A percentile compares a stretch with the other conserved stretches of the same genome.
Conservation (phyloP, 2,888 invertebrate genomes). For the Chloroclysta siterata region DNA sequence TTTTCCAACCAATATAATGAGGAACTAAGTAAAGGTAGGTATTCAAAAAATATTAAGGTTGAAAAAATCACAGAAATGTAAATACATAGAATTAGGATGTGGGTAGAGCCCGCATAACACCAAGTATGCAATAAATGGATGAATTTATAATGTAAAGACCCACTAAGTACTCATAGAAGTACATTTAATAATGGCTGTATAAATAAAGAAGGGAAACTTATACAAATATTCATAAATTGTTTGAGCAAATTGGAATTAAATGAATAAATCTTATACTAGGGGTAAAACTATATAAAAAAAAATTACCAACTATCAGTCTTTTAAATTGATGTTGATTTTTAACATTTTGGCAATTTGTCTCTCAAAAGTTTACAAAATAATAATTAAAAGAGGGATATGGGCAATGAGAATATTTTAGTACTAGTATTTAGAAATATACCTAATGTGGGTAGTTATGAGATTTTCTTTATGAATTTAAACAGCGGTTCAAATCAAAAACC, state of each 20-base stretch:
- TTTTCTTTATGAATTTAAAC: neutral
- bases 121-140: no score
- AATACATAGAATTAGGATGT: no score
- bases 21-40: no score
- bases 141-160: conserved; percentile 3
- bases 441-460: neutral
- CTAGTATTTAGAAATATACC: conserved; percentile 12
- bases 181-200: conserved; percentile 56
- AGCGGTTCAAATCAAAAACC: neutral
- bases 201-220: conserved; percentile 64
- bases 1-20: neutral
- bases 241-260: conserved; percentile 84
- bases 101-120: no score
- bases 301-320: conserved; percentile 86
- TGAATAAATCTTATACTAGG: conserved; percentile 80
- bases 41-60: neutral
- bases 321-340: conserved; percentile 85
- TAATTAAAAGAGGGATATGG: conserved; percentile 39
- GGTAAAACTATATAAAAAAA: conserved; percentile 84
- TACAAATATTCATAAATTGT: conserved; percentile 60
- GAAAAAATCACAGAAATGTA: no score
- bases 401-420: conserved; percentile 26
- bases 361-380: conserved; percentile 83
- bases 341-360: conserved; percentile 79
- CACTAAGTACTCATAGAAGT: neutral